Conservation (phyloP, 2,113 vertebrate genomes). For the Himantopus leucocephalus region DNA sequence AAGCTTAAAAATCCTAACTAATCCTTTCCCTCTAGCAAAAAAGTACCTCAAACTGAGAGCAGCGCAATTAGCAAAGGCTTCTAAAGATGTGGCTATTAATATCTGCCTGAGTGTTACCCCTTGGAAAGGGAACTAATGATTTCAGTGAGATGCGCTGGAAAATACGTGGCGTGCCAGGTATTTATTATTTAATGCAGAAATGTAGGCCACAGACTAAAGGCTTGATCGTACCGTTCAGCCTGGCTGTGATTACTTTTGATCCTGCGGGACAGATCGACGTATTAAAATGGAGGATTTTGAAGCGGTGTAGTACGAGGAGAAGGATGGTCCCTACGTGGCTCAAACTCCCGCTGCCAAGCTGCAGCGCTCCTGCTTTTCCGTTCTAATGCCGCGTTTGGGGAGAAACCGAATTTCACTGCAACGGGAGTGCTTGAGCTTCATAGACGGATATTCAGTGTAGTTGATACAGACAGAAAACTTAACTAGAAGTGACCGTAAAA, state of each 20-base stretch:
- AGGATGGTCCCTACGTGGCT: background rate
- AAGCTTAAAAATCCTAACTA: conserved; percentile 42
- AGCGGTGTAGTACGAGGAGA: background rate
- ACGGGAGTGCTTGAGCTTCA: background rate
- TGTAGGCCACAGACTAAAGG: conserved; percentile 40
- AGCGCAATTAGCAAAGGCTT: conserved; percentile 35
- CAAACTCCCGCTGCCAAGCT: background rate
- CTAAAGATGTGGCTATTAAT: conserved; percentile 46
- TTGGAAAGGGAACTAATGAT: conserved; percentile 30
- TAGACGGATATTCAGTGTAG: fast-evolving
- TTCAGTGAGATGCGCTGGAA: conserved; percentile 51
- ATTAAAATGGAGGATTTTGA: background rate
- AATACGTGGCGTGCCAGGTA: conserved; percentile 25
- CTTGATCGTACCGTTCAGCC: background rate
- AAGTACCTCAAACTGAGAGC: conserved; percentile 19
- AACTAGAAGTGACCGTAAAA: background rate
- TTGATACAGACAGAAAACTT: background rate
- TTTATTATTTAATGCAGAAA: conserved; percentile 67
- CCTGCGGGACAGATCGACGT: background rate
- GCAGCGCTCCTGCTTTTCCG: background rate
- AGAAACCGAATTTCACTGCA: background rate
- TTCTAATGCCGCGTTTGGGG: fast-evolving
- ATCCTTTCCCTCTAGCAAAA: conserved; percentile 30
- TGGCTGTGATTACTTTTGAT: conserved; percentile 42
- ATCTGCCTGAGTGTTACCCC: conserved; percentile 11